Evolutionary conservation across 2,888 invertebrate species (phyloP), one percentile per base, ranked within the genome.

Genomic region (Tipula confusa): DNA sequence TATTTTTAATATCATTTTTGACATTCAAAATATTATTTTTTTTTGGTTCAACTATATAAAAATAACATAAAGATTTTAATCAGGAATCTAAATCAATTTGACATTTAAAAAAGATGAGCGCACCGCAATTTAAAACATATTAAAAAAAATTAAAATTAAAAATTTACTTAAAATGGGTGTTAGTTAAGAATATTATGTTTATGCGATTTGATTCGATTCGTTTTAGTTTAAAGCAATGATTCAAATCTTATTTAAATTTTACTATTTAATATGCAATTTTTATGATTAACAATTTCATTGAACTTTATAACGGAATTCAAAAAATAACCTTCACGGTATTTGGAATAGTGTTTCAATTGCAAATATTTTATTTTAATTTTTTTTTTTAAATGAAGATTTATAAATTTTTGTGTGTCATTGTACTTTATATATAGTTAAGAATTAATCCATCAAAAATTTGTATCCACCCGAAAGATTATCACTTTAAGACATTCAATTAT

Each of bases 41-140:
- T 24, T 64, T 24, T 24, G n/a, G n/a, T n/a, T 7, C 9, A 64
- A 18, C 64, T 24, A 64, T n/a, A n/a, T 64, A 64, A 64, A 64
- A 64, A 64, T 64, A 64, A 64, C 64, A 24, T 64, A 64, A 64
- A 64, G 64, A 64, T 64, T 24, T 64, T 64, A 24, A 64, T 64
- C 64, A 64, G 24, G 64, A 64, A 64, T 24, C 18, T 24, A 64
- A 64, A 64, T 64, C 11, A 24, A 64, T 64, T 64, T 64, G 64
- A 64, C 64, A 64, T 64, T 64, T 64, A 64, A 64, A 64, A 64
- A 24, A 64, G 64, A 64, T 64, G 64, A 64, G 64, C 64, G 24
- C 64, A 24, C 64, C 64, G 24, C 64, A 24, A 24, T 11, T 64
- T 64, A 18, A 33, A 64, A 64, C 64, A 24, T 64, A 24, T 24